Conservation (phyloP, 2,888 invertebrate genomes). For the Pammene aurita region DNA sequence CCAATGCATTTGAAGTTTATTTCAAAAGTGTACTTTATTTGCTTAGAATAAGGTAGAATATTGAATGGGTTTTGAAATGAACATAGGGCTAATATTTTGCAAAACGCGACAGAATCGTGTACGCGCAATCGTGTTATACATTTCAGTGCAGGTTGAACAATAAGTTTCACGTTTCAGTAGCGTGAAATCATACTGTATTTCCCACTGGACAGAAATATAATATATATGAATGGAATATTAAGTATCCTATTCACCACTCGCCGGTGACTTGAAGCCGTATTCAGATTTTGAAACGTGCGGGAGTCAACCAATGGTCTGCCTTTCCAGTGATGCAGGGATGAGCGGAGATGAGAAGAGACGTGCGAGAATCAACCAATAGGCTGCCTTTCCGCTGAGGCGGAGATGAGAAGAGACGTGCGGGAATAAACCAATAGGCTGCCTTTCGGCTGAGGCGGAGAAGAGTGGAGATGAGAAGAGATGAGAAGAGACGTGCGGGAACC, state of each 20-base stretch:
- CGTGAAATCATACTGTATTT: constrained; percentile 6
- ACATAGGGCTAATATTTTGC: not conserved
- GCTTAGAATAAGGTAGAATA: not conserved
- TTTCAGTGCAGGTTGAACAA: not conserved
- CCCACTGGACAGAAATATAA: not conserved
- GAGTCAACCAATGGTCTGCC: no score
- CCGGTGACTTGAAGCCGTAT: no score
- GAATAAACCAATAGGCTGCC: no score
- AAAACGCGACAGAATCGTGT: not conserved
- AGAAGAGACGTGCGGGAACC: no score
- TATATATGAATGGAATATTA: not conserved
- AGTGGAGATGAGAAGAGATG: no score
- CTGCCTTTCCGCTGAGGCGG: no score
- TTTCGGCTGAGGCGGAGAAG: no score
- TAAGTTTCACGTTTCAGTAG: not conserved
- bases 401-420: no score
- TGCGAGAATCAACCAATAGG: no score
- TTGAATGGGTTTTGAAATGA: not conserved
- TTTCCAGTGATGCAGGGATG: no score
- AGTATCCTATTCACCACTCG: not conserved
- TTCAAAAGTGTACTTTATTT: not conserved
- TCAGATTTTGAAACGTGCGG: no score
- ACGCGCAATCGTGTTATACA: not conserved
- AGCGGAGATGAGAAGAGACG: no score
- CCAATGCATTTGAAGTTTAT: not conserved